Evolutionary conservation across 2,113 vertebrate species (phyloP), one percentile per base, ranked within the genome.

Genomic region (Neogobius melanostomus): DNA sequence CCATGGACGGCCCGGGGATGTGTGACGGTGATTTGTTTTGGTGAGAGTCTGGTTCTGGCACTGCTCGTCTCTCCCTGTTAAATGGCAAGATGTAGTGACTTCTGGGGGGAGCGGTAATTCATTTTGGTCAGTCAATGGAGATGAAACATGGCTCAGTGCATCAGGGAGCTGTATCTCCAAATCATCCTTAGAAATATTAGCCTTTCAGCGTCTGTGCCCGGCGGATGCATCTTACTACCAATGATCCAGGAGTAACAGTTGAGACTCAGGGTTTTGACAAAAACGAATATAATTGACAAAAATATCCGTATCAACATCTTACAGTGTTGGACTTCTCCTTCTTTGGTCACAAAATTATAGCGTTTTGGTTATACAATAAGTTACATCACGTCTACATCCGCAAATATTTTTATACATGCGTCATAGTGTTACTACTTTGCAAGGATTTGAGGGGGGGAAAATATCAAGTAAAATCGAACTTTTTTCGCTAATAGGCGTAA

Each of bases 1-100:
- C 85, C 86, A 69, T 81, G 83, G 85, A 89, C 86, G 82, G 88
- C 91, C 91, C 83, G 86, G 87, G 86, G 91, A 91, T 91, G 85
- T 88, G 88, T 90, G 89, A 81, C 85, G 71, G 77, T 91, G 87
- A 91, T 91, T 89, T 90, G 87, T 91, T 91, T 90, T 85, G 86
- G 83, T 86, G 87, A 85, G 82, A 90, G 87, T 79, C 76, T 87
- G 79, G 83, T 84, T 76, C 74, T 36, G 28, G 68, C 16, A n/a
- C 71, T 66, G 84, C 76, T 16, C 66, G 75, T 82, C 72, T 86
- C 81, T 86, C 79, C 74, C 85, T 66, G 77, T 90, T 89, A 87
- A 90, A 76, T 87, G 85, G 81, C 70, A 85, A 86, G 83, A 89
- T 88, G 78, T 80, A 90, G 85, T 72, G 87, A 87, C 79, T 90